Base-by-base conservation (phyloP, 2,797 vertebrate species). In the Sylvia borin region DNA sequence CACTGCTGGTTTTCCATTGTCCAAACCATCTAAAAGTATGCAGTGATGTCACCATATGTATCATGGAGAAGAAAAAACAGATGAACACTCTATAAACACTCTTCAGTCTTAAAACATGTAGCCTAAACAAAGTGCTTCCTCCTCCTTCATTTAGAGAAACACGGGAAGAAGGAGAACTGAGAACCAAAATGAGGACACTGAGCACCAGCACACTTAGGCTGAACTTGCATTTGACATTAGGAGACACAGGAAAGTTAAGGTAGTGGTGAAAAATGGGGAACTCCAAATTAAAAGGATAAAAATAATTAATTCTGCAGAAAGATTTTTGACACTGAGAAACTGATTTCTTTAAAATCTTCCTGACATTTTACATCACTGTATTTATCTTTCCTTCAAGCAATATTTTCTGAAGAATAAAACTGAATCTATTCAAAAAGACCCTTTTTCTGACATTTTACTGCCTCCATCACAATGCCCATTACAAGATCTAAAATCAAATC, bases 111-210 rank as follows among this genome's bases (percentile, higher is more conserved):
- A 82, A 95, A 97, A 96, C 76, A 76, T 19, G 36, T 94, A 98
- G 96, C 96, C 97, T 98, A 98, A 98, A 98, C 98, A 98, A 97
- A 97, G 73, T 48, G 92, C 86, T 98, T 97, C 97, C 97, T 97
- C 73, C 83, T 81, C 68, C 73, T 90, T 45, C 67, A 85, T 62
- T 93, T 48, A 94, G 88, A 93, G 92, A 85, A 95, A 96, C 92
- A 96, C 43, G 87, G 92, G 78, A 96, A 97, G 87, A 95, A 96
- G 57, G 62, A 97, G 86, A 96, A 93, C 83, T 84, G 60, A 90
- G 93, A 97, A 96, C 94, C 66, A 96, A 91, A 96, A 91, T 47
- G 18, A 82, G 84, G 77, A 92, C 81, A 72, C 1, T 34, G 79
- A 91, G 83, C 61, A 92, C 73, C 68, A 88, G 78, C 47, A 78